Percentiles rank a stretch among this genome's conserved stretches.
These are phyloP conservation scores for Glareola pratincola DNA, from an alignment of 2,113 vertebrate species.

Conservation along the genomic window DNA sequence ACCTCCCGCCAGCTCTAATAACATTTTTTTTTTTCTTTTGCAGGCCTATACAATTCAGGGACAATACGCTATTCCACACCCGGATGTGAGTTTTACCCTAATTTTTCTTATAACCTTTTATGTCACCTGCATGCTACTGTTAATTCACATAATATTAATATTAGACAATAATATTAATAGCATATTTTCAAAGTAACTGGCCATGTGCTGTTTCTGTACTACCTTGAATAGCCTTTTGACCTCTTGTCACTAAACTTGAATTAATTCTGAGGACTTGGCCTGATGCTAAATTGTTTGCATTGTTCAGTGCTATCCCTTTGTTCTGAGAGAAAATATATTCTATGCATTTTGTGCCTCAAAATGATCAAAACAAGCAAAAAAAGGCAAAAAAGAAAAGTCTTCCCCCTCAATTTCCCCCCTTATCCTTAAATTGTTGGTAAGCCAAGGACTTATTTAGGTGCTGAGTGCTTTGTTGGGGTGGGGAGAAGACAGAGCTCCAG, in stretches of 20 bases:
- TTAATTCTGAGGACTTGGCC: constrained; percentile 79
- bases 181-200: constrained; percentile 40
- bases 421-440: background rate
- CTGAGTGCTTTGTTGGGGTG: background rate
- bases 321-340: background rate
- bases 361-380: background rate
- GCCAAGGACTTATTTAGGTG: background rate
- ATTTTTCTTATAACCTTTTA: constrained; percentile 48
- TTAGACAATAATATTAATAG: constrained; percentile 93
- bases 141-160: constrained; percentile 84
- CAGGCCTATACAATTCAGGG: constrained; percentile 99
- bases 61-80: constrained; percentile 97
- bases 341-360: constrained; percentile 64
- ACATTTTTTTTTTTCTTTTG: background rate
- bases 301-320: constrained; percentile 59
- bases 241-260: constrained; percentile 63
- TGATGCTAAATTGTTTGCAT: constrained; percentile 66
- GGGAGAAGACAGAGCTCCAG: background rate
- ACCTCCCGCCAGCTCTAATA: background rate
- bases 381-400: background rate
- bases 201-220: constrained; percentile 39
- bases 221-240: constrained; percentile 64
- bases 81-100: constrained; percentile 88
- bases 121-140: constrained; percentile 78
- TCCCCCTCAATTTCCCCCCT: background rate